Evolutionary conservation across 1,140 invertebrate genomes (phyloP).

Genomic region (Drosophila athabasca): DNA sequence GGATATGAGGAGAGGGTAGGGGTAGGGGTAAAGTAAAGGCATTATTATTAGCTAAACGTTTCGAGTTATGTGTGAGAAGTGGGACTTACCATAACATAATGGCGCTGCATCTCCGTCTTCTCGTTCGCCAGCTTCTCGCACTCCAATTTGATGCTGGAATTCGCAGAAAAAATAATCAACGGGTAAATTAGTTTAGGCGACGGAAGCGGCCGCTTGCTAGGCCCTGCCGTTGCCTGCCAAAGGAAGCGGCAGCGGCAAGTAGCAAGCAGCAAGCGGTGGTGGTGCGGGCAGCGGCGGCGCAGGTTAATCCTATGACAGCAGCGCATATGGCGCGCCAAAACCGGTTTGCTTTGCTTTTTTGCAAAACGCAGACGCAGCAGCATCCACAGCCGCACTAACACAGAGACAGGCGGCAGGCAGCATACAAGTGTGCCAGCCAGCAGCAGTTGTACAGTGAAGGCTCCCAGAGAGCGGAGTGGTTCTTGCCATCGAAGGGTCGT

Average conservation of each 20-base stretch:
- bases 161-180: conserved; percentile 80
- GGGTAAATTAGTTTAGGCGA: conserved; percentile 75
- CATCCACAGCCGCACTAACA: conserved; percentile 34
- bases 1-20: background rate
- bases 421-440: conserved; percentile 13
- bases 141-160: conserved; percentile 93
- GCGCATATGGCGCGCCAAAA: conserved; percentile 71
- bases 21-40: conserved; percentile 1
- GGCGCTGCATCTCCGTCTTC: conserved; percentile 99
- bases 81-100: conserved; percentile 97
- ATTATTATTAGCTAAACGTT: conserved; percentile 24
- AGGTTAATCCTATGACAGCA: conserved; percentile 75
- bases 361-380: conserved; percentile 49
- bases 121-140: conserved; percentile 98
- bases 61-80: conserved; percentile 3
- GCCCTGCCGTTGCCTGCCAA: no score
- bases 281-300: conserved; percentile 30
- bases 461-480: background rate
- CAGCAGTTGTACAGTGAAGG: background rate
- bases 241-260: background rate
- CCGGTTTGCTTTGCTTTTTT: conserved; percentile 62
- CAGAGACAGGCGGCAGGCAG: background rate
- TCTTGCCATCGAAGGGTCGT: no score
- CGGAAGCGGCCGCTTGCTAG: conserved; percentile 41
- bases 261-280: conserved; percentile 27